A percentile compares a stretch with the other conserved stretches of the same genome.
phyloP scores from a whole-genome alignment of 2,113 vertebrate species.

The Xenopus laevis region DNA sequence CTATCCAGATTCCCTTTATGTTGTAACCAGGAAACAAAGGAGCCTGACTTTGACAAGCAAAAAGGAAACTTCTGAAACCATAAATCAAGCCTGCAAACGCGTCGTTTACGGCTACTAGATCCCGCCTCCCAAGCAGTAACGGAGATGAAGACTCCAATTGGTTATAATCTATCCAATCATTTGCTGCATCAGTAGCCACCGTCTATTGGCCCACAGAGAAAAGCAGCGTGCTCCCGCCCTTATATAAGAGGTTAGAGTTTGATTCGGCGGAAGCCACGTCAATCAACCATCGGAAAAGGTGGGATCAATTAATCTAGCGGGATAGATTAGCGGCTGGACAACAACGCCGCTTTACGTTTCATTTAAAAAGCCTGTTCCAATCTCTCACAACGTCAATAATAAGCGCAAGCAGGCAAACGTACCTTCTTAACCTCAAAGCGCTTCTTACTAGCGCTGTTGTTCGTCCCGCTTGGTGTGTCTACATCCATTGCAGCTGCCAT shows the following conservation, averaged over 20 bases:
- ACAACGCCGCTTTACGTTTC: too few relatives aligned
- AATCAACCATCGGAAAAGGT: not conserved
- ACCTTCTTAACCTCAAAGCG: constrained; percentile 98
- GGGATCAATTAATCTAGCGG: not conserved
- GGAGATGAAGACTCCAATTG: not conserved
- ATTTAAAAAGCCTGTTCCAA: too few relatives aligned
- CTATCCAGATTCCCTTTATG: too few relatives aligned
- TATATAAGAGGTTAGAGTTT: too few relatives aligned
- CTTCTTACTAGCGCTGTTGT: constrained; percentile 90
- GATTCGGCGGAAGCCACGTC: not conserved
- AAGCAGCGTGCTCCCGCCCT: not conserved
- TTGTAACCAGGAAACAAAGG: not conserved
- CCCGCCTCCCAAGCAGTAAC: not conserved
- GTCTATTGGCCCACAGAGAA: too few relatives aligned
- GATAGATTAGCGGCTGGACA: too few relatives aligned
- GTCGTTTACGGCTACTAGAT: not conserved
- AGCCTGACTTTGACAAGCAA: too few relatives aligned
- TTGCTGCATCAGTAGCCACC: not conserved
- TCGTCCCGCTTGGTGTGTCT: constrained; percentile 84
- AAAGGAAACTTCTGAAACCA: too few relatives aligned
- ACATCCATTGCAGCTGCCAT: constrained; percentile 98
- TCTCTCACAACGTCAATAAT: too few relatives aligned
- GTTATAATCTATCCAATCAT: not conserved
- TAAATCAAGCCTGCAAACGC: not conserved
- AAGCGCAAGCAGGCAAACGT: constrained; percentile 28